Conservation (phyloP, 2,113 vertebrate species). For the Myotis lucifugus region DNA sequence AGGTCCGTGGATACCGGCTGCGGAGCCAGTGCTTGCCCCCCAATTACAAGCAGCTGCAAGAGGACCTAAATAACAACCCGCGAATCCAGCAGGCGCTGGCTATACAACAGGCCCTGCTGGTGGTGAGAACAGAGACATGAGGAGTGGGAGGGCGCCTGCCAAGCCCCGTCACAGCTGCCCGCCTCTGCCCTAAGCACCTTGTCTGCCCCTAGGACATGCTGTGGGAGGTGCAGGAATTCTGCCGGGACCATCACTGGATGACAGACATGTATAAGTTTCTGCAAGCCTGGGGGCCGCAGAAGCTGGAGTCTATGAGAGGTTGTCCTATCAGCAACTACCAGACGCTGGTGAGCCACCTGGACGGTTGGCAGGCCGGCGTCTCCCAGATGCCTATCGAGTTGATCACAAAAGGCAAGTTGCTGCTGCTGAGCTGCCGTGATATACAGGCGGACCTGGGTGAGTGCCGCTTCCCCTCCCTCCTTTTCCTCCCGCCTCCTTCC, state of each 20-base stretch:
- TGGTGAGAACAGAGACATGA: constrained; percentile 76
- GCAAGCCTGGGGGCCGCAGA: constrained; percentile 79
- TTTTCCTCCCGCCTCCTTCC: not conserved
- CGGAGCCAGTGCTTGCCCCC: constrained; percentile 79
- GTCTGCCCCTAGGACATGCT: constrained; percentile 80
- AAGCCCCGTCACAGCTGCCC: not conserved
- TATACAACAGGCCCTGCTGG: constrained; percentile 74
- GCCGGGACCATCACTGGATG: constrained; percentile 82
- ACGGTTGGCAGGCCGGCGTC: constrained; percentile 79
- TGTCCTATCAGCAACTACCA: constrained; percentile 79
- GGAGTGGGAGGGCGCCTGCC: not conserved
- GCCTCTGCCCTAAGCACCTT: not conserved
- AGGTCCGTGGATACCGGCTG: constrained; percentile 78
- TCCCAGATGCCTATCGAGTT: constrained; percentile 65
- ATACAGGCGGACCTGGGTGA: constrained; percentile 83
- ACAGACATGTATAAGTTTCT: constrained; percentile 79
- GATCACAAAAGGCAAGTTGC: constrained; percentile 83
- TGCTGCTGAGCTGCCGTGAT: constrained; percentile 81
- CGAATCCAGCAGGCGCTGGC: constrained; percentile 73
- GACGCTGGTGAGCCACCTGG: constrained; percentile 78
- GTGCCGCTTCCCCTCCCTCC: not conserved
- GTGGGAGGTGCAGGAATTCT: constrained; percentile 83
- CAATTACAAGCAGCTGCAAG: constrained; percentile 80
- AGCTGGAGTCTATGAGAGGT: constrained; percentile 81
- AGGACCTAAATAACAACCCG: constrained; percentile 80